Evolutionary conservation across 2,797 vertebrate genomes (phyloP), one percentile per base, ranked within the genome.

Genomic region (Oryzias dopingdopingensis): DNA sequence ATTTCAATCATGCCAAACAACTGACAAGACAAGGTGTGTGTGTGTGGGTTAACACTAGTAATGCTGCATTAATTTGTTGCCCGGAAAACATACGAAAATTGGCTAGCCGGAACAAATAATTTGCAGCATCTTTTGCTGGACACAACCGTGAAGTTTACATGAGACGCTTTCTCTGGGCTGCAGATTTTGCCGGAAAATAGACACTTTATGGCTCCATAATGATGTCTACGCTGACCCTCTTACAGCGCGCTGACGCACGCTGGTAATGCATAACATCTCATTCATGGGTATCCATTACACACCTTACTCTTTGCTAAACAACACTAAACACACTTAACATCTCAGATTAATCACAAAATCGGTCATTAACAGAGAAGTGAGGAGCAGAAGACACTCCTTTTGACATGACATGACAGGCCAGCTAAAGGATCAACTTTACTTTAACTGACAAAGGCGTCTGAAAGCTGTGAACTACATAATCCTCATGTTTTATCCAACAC

Each of bases 351-450:
- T 4, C 26, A 1, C 24, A 29, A 17, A 26, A 22, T 23, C 42
- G 20, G 23, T 53, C 22, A 62, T 64, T 62, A 47, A 51, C 20
- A 7, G 41, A 67, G 26, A 61, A 65, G 52, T 17, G 12, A 7
- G 13, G 47, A 20, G 17, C 6, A 58, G 40, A 45, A 20, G 42
- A 13, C 10, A 6, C 2, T 4, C 18, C 52, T 55, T 67, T 23
- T 58, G 37, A 51, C 40, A 4, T 50, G 17, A 49, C 32, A 48
- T 45, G 23, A 66, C 24, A 32, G 26, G 18, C 42, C 17, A 71
- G 59, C 41, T 54, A 4, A 26, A 17, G 53, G 17, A 69, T 42
- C 49, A 56, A 24, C 26, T 52, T 23, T 22, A 20, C 32, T 37
- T 12, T 4, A 55, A 58, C 43, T 56, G 60, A 64, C 2, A 56